These are phyloP conservation scores for Scaptomyza cyrtandrae DNA, from an alignment of 2,888 invertebrate genomes.

Conservation along the genomic window DNA sequence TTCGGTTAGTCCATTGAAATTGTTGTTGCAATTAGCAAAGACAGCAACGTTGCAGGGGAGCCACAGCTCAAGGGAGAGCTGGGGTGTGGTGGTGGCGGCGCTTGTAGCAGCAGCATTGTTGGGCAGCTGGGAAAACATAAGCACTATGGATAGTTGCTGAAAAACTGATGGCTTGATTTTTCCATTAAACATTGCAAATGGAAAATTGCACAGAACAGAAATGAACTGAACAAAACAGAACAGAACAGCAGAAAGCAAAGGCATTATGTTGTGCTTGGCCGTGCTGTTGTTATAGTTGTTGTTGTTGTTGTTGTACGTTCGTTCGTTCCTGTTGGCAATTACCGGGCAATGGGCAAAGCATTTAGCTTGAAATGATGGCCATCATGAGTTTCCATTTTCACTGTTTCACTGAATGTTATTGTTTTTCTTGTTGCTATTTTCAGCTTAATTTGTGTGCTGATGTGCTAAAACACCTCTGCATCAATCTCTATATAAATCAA, in stretches of 20 bases:
- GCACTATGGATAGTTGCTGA: slow-evolving; percentile 56
- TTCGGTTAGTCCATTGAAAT: slow-evolving; percentile 73
- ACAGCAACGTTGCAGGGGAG: slow-evolving; percentile 21
- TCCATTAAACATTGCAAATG: slow-evolving; percentile 65
- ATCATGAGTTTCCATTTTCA: slow-evolving; percentile 57
- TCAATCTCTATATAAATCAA: slow-evolving; percentile 34
- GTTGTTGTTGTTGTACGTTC: slow-evolving; percentile 3
- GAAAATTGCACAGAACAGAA: slow-evolving; percentile 54
- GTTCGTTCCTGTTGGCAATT: slow-evolving; percentile 50
- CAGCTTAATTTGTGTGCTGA: slow-evolving; percentile 60
- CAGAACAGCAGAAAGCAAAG: slow-evolving; percentile 33
- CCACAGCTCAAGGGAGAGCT: background rate
- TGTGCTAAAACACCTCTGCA: slow-evolving; percentile 57
- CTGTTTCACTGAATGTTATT: background rate
- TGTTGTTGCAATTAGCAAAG: slow-evolving; percentile 76
- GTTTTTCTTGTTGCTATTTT: slow-evolving; percentile 30
- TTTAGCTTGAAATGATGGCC: slow-evolving; percentile 60
- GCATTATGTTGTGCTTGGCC: slow-evolving; percentile 36
- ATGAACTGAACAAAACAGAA: slow-evolving; percentile 15
- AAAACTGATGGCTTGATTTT: slow-evolving; percentile 71
- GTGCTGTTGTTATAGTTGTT: slow-evolving; percentile 17
- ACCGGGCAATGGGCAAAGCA: slow-evolving; percentile 48
- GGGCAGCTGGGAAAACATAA: slow-evolving; percentile 44
- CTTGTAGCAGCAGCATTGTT: background rate
- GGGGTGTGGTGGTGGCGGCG: background rate